Evolutionary conservation across 2,888 invertebrate genomes (phyloP).

Genomic region (Geotrupes spiniger): DNA sequence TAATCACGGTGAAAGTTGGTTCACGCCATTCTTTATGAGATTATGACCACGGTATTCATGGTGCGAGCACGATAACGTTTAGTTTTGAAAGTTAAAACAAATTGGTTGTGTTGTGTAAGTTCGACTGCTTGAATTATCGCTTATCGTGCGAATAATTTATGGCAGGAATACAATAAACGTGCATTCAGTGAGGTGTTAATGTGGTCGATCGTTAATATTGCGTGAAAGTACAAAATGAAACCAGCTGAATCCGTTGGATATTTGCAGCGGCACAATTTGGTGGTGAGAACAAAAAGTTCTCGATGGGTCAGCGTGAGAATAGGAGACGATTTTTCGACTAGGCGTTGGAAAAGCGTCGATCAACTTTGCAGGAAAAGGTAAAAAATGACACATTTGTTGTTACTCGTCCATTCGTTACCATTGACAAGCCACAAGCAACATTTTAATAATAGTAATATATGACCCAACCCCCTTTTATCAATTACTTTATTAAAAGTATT

Average conservation of each 20-base stretch:
- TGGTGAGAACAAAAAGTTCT: background rate
- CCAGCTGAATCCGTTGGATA: background rate
- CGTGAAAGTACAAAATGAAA: conserved; percentile 1
- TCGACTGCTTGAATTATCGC: background rate
- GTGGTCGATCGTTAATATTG: background rate
- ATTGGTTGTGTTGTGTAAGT: background rate
- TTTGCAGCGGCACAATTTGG: background rate
- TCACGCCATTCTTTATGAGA: no score
- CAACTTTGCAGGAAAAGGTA: conserved; percentile 1
- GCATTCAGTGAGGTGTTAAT: background rate
- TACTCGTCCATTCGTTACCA: no score
- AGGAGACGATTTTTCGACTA: background rate
- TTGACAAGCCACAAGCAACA: no score
- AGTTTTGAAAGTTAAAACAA: conserved; percentile 1
- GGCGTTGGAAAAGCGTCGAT: background rate
- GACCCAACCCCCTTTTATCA: no score
- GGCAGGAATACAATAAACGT: background rate
- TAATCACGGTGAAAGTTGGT: no score
- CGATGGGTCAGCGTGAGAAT: background rate
- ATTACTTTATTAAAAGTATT: no score
- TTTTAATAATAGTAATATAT: no score
- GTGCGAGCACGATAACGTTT: no score
- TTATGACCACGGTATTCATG: no score
- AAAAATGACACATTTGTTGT: no score
- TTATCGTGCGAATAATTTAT: background rate